Base-by-base conservation (phyloP, 2,888 invertebrate genomes). In the Cephus pygmeus region DNA sequence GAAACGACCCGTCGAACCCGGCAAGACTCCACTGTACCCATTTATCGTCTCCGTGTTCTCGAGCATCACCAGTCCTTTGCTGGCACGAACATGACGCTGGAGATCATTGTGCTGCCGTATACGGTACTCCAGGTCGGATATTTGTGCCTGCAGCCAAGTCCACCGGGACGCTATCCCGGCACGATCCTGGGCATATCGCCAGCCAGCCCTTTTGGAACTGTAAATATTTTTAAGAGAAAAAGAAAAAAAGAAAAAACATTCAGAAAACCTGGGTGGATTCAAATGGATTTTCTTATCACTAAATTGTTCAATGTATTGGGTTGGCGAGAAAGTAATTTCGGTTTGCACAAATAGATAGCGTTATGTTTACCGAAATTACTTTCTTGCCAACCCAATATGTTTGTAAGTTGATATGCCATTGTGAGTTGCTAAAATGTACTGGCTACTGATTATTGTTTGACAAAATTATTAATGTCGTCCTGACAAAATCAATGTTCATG, bases 61-160 rank as follows among this genome's bases (percentile, higher is more conserved):
- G 81, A 94, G 91, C 69, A 92, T 90, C 33, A 95, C 93, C 75
- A 92, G 88, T 15, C 95, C 95, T 90, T 96, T 96, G 79, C 92
- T 91, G 73, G 93, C 90, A 75, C 94, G 92, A 79, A 94, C 91
- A 91, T 95, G 95, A 85, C 94, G 93, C 87, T 96, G 95, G 78
- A 97, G 92, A 80, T 98, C 98, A 86, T 94, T 95, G 91, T 97
- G 96, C 91, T 98, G 97, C 0, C 97, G 94, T 85, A 98, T 97
- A 90, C 96, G 95, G 91, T 97, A 97, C 90, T 98, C 98, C 88
- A 98, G 92, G 92, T 98, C 98, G 56, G 97, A 95, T 76, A 98
- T 96, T 91, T 98, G 98, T n/a, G 97, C 96, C 86, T 97, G 96
- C 33, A 98, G 92, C 98, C 98, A 98, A 77, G 96, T 95, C 97